phyloP scores from a whole-genome alignment of 2,113 vertebrate genomes.

The Arizona elegans region DNA sequence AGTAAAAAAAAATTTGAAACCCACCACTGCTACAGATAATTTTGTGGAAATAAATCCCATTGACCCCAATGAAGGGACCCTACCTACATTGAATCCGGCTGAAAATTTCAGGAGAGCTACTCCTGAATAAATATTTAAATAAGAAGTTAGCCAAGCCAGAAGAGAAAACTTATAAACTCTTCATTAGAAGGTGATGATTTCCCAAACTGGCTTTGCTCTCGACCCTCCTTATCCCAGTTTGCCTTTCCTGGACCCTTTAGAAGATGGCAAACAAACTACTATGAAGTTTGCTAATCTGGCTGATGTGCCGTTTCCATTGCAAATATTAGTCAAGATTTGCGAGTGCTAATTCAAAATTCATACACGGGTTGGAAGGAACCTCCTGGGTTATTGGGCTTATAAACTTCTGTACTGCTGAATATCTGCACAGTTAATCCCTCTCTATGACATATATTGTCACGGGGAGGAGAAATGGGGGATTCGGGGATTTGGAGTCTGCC shows the following conservation, averaged over 20 bases:
- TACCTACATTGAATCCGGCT: not conserved
- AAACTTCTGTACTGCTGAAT: not conserved
- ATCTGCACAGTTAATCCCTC: not conserved
- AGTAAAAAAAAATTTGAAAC: no score
- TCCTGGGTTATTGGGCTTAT: not conserved
- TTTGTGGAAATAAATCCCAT: not conserved
- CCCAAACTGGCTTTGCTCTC: constrained; percentile 25
- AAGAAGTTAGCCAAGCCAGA: not conserved
- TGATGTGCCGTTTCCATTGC: constrained; percentile 27
- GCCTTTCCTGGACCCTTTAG: constrained; percentile 17
- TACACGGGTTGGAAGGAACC: not conserved
- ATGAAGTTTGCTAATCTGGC: constrained; percentile 37
- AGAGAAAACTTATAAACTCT: constrained; percentile 40
- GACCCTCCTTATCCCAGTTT: not conserved
- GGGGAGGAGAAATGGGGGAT: not conserved
- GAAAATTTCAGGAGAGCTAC: not conserved
- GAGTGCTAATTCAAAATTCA: constrained; percentile 2
- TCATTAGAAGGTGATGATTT: constrained; percentile 45
- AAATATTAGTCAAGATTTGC: constrained; percentile 46
- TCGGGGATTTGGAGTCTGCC: accelerated
- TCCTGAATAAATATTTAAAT: not conserved
- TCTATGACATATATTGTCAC: accelerated
- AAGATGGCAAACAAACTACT: constrained; percentile 31
- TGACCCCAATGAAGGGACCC: not conserved
- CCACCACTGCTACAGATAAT: not conserved